phyloP scores from a whole-genome alignment of 2,797 vertebrate species.

The Gambusia yucatana region DNA sequence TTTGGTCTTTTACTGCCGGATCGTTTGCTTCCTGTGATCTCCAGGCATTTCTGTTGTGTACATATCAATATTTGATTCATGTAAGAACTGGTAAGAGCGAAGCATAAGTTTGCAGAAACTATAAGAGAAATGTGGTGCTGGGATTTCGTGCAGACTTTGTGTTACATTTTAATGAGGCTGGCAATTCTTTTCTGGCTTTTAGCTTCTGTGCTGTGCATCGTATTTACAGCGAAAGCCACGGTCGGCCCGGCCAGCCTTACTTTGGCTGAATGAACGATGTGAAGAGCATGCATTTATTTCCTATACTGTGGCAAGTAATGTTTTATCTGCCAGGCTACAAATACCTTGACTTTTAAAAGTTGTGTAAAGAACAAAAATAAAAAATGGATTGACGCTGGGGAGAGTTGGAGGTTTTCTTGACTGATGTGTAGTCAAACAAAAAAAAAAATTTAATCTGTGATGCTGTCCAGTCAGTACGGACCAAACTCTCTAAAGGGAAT shows the following conservation, averaged over 20 bases:
- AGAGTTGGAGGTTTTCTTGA: not conserved
- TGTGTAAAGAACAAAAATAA: too few species aligned
- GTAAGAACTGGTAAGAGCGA: constrained; percentile 37
- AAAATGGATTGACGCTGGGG: not conserved
- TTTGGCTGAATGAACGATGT: not conserved
- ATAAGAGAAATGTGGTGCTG: constrained; percentile 12
- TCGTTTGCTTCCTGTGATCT: constrained; percentile 48
- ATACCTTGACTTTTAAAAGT: not conserved
- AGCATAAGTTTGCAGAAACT: constrained; percentile 38
- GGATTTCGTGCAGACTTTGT: constrained; percentile 14
- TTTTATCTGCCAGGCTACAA: not conserved
- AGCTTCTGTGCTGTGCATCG: constrained; percentile 15
- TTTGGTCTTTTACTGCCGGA: constrained; percentile 44
- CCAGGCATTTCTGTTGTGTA: constrained; percentile 29
- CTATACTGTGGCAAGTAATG: not conserved
- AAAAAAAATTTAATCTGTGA: not conserved
- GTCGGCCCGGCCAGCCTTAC: not conserved
- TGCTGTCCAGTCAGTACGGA: not conserved
- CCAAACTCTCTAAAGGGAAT: not conserved
- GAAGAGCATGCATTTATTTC: not conserved
- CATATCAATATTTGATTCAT: constrained; percentile 57
- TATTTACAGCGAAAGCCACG: constrained; percentile 25
- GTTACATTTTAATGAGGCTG: constrained; percentile 29
- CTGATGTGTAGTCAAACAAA: not conserved
- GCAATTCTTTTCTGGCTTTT: constrained; percentile 12